A percentile compares a stretch with the other conserved stretches of the same genome.
Conservation (phyloP, 2,797 vertebrate genomes). For the Holocentrus rufus region DNA sequence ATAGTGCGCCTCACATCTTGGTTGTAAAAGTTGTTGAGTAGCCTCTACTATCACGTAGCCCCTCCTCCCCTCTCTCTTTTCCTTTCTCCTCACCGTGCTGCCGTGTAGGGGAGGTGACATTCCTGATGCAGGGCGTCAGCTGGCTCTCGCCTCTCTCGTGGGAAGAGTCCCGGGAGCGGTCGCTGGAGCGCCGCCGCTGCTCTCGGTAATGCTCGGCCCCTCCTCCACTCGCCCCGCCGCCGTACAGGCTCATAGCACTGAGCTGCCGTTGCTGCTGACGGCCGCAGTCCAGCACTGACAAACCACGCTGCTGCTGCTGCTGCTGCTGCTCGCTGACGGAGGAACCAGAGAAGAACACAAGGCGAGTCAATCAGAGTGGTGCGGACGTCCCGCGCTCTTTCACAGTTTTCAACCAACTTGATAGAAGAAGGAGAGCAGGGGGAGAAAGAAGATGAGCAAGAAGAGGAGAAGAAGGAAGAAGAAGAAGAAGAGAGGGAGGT, state of each 20-base stretch:
- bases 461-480: no score
- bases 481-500: no score
- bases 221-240: slow-evolving; percentile 36
- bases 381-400: not conserved
- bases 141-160: slow-evolving; percentile 93
- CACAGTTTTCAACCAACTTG: no score
- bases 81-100: slow-evolving; percentile 82
- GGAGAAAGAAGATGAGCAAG: no score
- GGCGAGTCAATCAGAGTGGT: slow-evolving; percentile 4
- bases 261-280: slow-evolving; percentile 60
- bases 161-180: slow-evolving; percentile 95
- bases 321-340: slow-evolving; percentile 83
- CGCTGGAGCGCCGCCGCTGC: slow-evolving; percentile 88
- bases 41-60: no score
- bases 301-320: slow-evolving; percentile 81
- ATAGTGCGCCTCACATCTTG: no score
- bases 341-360: slow-evolving; percentile 4
- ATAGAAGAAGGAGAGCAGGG: no score
- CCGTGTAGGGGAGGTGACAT: slow-evolving; percentile 95
- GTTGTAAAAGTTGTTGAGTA: no score
- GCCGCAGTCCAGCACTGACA: slow-evolving; percentile 82
- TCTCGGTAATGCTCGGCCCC: slow-evolving; percentile 65
- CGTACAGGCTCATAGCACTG: slow-evolving; percentile 90
- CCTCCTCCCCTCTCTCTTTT: not conserved
- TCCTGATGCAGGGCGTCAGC: slow-evolving; percentile 97